Base-by-base conservation (phyloP, 2,888 invertebrate genomes). In the Dorcus parallelipipedus region DNA sequence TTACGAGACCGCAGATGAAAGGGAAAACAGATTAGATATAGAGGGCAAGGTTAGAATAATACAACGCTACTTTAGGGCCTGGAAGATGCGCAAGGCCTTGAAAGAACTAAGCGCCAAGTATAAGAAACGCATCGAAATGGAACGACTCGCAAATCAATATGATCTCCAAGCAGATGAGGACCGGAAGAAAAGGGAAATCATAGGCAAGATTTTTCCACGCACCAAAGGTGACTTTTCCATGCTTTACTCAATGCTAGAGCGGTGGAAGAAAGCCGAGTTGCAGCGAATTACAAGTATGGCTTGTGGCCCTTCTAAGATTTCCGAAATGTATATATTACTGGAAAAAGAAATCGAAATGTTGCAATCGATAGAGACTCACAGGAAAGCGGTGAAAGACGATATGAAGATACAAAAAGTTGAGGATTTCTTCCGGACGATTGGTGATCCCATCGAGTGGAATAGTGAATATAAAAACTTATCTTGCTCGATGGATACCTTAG, bases 401-500 rank as follows among this genome's bases (percentile, higher is more conserved):
- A 79, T 82, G 68, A 80, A 82, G 63, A 83, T 85, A 63, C 82
- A 83, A 55, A 84, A 82, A 64, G 82, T 86, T 52, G 80, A 84
- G 49, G 80, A 81, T 60, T 84, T 90, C 69, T 79, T 93, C 45
- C 84, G 86, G 62, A 81, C 84, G 67, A 84, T 90, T 71, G 86
- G 88, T 3, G 82, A 85, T 64, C 90, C 95, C 0, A 82, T 90
- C 43, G 84, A 85, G 56, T 93, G 93, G 90, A 83, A 84, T 60
- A 87, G 88, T 51, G 64, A 67, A 8, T 70, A 67, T 48, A 89
- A 89, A 70, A 78, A 80, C 67, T 65, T 79, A 59, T 73, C 85
- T 39, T 84, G 93, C 14, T 84, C 88, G 64, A 88, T 95, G 89
- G 90, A 94, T 66, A 90, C 93, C 0, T 73, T 91, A 52, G 89